Evolutionary conservation across 1,140 invertebrate genomes (phyloP).

Genomic region (Drosophila lowei): DNA sequence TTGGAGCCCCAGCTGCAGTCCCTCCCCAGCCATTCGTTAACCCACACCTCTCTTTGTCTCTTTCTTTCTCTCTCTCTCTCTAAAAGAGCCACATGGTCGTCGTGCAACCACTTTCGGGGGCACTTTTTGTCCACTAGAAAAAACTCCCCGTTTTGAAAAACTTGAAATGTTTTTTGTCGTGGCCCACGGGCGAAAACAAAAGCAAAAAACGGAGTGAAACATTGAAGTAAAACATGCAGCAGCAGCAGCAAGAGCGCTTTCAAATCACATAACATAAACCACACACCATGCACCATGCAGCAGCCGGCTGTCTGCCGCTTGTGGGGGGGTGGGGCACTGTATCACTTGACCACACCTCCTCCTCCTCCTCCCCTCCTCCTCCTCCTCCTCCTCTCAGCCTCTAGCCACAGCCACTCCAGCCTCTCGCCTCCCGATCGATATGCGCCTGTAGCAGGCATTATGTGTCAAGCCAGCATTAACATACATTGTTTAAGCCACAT

Average conservation of each 20-base stretch:
- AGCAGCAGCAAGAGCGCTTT: conserved; percentile 14
- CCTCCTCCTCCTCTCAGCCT: background rate
- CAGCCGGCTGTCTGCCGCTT: background rate
- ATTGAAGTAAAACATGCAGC: conserved; percentile 20
- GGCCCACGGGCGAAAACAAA: conserved; percentile 31
- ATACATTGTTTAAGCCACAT: conserved; percentile 38
- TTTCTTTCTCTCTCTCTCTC: too few species aligned
- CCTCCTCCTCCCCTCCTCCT: too few species aligned
- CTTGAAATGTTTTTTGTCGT: conserved; percentile 44
- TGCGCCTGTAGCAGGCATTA: conserved; percentile 23
- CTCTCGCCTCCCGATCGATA: conserved; percentile 25
- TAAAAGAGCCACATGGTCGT: conserved; percentile 8
- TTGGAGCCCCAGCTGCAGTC: too few species aligned
- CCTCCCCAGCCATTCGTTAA: too few species aligned
- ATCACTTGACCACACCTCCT: conserved; percentile 35
- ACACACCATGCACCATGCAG: conserved; percentile 8
- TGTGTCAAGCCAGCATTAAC: conserved; percentile 43
- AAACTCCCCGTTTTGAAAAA: conserved; percentile 27
- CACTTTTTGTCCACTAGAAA: conserved; percentile 43
- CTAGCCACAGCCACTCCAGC: too few species aligned
- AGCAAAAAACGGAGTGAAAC: conserved; percentile 13
- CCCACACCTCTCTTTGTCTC: too few species aligned
- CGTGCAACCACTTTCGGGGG: conserved; percentile 31
- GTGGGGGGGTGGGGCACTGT: conserved; percentile 21
- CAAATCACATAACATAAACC: conserved; percentile 42